These are phyloP conservation scores for Procavia capensis DNA, from an alignment of 2,113 vertebrate genomes.

Conservation along the genomic window DNA sequence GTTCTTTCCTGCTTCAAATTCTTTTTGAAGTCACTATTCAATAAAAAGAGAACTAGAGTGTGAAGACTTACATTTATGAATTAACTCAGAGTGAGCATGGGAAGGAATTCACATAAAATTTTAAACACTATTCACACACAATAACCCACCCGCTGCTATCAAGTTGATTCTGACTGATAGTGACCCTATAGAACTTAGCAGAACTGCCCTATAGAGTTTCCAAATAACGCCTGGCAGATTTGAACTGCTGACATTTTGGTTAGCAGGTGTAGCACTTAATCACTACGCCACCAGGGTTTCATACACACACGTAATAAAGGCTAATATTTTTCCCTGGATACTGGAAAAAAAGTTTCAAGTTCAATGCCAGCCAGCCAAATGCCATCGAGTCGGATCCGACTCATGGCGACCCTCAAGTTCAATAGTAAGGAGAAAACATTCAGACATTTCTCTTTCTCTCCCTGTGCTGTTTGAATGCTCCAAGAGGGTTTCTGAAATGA, in stretches of 20 bases:
- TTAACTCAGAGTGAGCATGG: conserved; percentile 45
- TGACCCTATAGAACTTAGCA: no score
- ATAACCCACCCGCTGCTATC: no score
- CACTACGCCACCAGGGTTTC: no score
- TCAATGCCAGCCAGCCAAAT: no score
- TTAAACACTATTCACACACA: conserved; percentile 42
- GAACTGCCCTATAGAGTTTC: no score
- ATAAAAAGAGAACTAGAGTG: conserved; percentile 63
- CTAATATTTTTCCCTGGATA: conserved; percentile 36
- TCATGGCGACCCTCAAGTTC: no score
- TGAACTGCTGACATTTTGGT: no score
- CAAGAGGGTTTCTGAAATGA: background rate
- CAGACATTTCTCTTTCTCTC: background rate
- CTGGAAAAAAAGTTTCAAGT: background rate
- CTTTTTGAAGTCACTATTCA: conserved; percentile 56
- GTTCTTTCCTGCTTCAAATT: conserved; percentile 63
- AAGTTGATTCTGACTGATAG: no score
- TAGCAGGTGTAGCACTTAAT: no score
- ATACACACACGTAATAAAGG: background rate
- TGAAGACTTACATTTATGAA: conserved; percentile 14
- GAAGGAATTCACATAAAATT: background rate
- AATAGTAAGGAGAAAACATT: background rate
- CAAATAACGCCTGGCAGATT: no score
- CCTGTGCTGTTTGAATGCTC: background rate
- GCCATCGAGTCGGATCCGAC: no score